phyloP scores from a whole-genome alignment of 2,888 invertebrate genomes.

The Coremacera marginata region DNA sequence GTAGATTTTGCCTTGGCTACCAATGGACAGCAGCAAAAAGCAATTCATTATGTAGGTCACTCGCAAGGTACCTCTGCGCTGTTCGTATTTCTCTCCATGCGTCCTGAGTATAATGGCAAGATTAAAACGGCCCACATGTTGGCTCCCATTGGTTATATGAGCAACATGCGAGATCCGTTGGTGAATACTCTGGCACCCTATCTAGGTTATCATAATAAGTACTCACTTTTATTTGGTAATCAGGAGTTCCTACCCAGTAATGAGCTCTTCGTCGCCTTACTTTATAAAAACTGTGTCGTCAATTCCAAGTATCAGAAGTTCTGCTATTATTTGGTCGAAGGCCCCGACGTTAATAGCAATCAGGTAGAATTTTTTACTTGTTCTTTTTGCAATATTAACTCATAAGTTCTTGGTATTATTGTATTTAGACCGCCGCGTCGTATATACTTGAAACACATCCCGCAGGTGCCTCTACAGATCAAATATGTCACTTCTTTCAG shows the following conservation, averaged over 20 bases:
- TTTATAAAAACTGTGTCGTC: conserved; percentile 68
- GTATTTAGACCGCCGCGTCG: conserved; percentile 28
- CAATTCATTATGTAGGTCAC: conserved; percentile 63
- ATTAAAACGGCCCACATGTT: conserved; percentile 62
- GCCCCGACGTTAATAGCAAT: background rate
- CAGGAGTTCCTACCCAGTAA: conserved; percentile 76
- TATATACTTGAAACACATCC: conserved; percentile 50
- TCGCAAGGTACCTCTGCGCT: conserved; percentile 63
- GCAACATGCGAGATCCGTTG: conserved; percentile 69
- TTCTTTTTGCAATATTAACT: background rate
- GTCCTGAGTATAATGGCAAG: conserved; percentile 60
- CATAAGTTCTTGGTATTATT: background rate
- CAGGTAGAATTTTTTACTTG: background rate
- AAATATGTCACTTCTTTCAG: conserved; percentile 60
- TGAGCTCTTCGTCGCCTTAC: conserved; percentile 69
- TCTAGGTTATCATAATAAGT: conserved; percentile 52
- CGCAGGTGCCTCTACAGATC: conserved; percentile 59
- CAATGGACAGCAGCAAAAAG: conserved; percentile 52
- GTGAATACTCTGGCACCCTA: conserved; percentile 67
- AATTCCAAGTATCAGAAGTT: background rate
- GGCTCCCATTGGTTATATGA: conserved; percentile 69
- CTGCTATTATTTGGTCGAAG: conserved; percentile 2
- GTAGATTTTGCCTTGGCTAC: conserved; percentile 57
- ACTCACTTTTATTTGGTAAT: conserved; percentile 51
- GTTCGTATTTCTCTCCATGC: conserved; percentile 55